These are phyloP conservation scores for Stegodyphus mimosarum DNA, from an alignment of 1,140 invertebrate genomes.

Conservation along the genomic window DNA sequence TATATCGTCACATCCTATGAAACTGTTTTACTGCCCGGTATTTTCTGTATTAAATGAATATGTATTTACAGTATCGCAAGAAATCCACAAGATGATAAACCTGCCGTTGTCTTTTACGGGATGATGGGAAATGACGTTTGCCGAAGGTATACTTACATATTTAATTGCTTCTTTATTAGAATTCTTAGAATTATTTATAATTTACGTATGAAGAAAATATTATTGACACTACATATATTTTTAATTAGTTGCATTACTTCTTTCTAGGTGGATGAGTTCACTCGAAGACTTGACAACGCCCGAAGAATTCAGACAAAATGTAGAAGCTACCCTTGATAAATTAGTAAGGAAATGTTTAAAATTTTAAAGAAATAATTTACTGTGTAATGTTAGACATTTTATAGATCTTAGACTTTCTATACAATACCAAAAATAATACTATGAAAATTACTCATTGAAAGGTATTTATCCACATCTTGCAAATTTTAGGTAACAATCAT, in stretches of 20 bases:
- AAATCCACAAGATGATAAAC: conserved; percentile 67
- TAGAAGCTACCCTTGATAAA: conserved; percentile 65
- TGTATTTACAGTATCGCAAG: conserved; percentile 65
- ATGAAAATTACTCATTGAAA: too few species aligned
- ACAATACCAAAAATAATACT: too few species aligned
- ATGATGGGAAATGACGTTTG: conserved; percentile 70
- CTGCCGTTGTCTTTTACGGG: conserved; percentile 69
- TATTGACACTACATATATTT: not conserved
- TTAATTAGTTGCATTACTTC: not conserved
- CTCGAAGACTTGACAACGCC: conserved; percentile 70
- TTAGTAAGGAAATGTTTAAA: conserved; percentile 12
- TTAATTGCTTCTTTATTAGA: not conserved
- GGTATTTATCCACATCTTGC: too few species aligned
- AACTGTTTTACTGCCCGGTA: too few species aligned
- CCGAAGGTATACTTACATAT: not conserved
- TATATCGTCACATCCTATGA: too few species aligned
- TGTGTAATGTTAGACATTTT: too few species aligned
- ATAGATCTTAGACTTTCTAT: too few species aligned
- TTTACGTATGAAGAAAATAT: too few species aligned
- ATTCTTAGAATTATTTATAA: too few species aligned
- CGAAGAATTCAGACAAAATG: conserved; percentile 66
- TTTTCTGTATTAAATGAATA: too few species aligned
- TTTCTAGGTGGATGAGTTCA: conserved; percentile 65
- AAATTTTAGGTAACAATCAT: too few species aligned
- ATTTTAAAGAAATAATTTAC: too few species aligned